Evolutionary conservation across 2,113 vertebrate genomes (phyloP), one percentile per base, ranked within the genome.

Genomic region (Willisornis vidua): DNA sequence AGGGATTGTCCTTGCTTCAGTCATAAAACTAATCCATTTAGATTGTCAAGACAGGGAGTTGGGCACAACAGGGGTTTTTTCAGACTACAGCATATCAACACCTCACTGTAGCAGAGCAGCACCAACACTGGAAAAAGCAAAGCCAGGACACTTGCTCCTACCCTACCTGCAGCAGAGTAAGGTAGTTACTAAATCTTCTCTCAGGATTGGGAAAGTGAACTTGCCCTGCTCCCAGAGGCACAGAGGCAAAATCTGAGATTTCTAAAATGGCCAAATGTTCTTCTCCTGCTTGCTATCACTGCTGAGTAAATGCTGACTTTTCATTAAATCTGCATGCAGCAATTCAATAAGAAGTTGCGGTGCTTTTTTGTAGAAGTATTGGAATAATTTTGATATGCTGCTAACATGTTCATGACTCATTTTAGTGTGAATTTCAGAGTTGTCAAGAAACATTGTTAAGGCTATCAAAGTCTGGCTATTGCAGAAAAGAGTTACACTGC

Each of bases 1-100:
- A 96, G 92, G 65, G 87, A 83, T 75, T 85, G 93, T 96, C 86
- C 96, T 96, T 97, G 96, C 87, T 94, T 91, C 93, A 95, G 88
- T 72, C 91, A 75, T 81, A 94, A 96, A 96, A 85, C 84, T 39
- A 95, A 96, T 94, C 88, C 90, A 81, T 96, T 97, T 87, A 93
- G 52, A 89, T 72, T 92, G 96, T 93, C 96, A 95, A 58, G 37
- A 62, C 58, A 75, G 70, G 61, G 73, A 92, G 88, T 3, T 68
- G 78, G 49, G 61, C 62, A 72, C 92, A 90, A 74, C 45, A 55
- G 51, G 39, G 71, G 93, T 94, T 71, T 71, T 87, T 62, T 37
- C 48, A 82, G 71, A 79, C 49, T 85, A 35, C 62, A 73, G 37
- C 14, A 1, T 31, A 29, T 90, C 66, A 61, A 35, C 28, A 37